Conservation (phyloP, 1,140 invertebrate genomes). For the Leptinotarsa texana region DNA sequence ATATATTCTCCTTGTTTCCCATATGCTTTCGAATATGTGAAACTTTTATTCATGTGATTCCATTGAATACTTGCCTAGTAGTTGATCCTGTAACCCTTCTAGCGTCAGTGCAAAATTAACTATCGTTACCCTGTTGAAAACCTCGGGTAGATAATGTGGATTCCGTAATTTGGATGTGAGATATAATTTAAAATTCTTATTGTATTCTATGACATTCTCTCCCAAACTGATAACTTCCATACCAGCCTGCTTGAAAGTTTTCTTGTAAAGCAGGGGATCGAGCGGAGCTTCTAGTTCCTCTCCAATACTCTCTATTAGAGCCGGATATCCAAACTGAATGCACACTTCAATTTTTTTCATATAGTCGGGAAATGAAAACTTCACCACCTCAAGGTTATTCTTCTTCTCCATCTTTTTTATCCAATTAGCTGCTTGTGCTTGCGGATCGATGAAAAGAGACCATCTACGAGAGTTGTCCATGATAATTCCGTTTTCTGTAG, state of each 20-base stretch:
- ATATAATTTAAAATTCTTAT: constrained; percentile 80
- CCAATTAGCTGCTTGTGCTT: constrained; percentile 90
- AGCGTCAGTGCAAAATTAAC: constrained; percentile 92
- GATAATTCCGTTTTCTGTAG: constrained; percentile 85
- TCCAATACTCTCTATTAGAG: constrained; percentile 81
- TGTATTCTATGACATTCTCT: constrained; percentile 80
- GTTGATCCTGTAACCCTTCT: constrained; percentile 87
- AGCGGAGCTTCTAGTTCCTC: constrained; percentile 85
- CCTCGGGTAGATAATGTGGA: constrained; percentile 89
- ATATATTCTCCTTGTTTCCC: too few relatives aligned
- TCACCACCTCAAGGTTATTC: constrained; percentile 78
- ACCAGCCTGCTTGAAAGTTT: constrained; percentile 80
- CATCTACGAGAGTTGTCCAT: constrained; percentile 78
- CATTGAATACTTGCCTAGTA: constrained; percentile 59
- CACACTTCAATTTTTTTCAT: constrained; percentile 82
- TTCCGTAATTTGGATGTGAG: constrained; percentile 88
- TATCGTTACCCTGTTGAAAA: constrained; percentile 87
- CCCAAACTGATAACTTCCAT: constrained; percentile 81
- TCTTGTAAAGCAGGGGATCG: constrained; percentile 81
- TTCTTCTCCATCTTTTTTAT: constrained; percentile 88
- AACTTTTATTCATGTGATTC: not conserved
- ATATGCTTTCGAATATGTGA: too few relatives aligned
- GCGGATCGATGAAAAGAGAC: constrained; percentile 88
- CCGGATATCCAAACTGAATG: constrained; percentile 82
- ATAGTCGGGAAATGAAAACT: constrained; percentile 80